phyloP scores from a whole-genome alignment of 2,888 invertebrate genomes.

The Notodonta dromedarius region DNA sequence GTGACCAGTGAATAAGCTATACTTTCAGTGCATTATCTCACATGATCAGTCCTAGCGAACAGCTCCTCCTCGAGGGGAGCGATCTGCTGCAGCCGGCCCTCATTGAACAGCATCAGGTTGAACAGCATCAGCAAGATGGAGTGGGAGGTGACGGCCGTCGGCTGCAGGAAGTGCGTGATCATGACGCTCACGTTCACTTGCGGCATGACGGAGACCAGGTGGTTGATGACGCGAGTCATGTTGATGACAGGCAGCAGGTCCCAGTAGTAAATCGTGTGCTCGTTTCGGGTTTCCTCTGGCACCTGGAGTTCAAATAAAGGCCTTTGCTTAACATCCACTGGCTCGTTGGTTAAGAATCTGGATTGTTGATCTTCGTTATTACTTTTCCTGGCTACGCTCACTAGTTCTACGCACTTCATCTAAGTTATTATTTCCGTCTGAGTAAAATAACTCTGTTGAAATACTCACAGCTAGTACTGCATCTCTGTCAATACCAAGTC shows the following conservation, averaged over 20 bases:
- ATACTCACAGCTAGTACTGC: slow-evolving; percentile 58
- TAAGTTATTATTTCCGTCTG: too few relatives aligned
- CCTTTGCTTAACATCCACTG: too few relatives aligned
- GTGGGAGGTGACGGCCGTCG: slow-evolving; percentile 49
- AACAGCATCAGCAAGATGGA: slow-evolving; percentile 60
- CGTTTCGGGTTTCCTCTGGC: slow-evolving; percentile 58
- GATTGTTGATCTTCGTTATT: too few relatives aligned
- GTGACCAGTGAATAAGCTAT: too few relatives aligned
- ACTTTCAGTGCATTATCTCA: slow-evolving; percentile 12
- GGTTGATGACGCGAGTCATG: slow-evolving; percentile 64
- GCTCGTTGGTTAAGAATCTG: too few relatives aligned
- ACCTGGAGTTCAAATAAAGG: slow-evolving; percentile 22
- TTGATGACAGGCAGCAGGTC: slow-evolving; percentile 73
- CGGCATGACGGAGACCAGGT: slow-evolving; percentile 54
- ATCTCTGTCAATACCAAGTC: slow-evolving; percentile 67
- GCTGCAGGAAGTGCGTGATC: slow-evolving; percentile 66
- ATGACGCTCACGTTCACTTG: slow-evolving; percentile 45
- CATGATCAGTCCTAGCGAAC: slow-evolving; percentile 54
- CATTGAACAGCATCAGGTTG: slow-evolving; percentile 66
- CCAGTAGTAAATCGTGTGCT: slow-evolving; percentile 66
- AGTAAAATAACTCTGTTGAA: too few relatives aligned
- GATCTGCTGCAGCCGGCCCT: slow-evolving; percentile 54
- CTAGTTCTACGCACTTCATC: too few relatives aligned
- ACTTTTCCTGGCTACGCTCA: too few relatives aligned
- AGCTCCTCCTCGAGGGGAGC: slow-evolving; percentile 62